These are phyloP conservation scores for Paracanthobrama guichenoti DNA, from an alignment of 2,113 vertebrate genomes.

Conservation along the genomic window DNA sequence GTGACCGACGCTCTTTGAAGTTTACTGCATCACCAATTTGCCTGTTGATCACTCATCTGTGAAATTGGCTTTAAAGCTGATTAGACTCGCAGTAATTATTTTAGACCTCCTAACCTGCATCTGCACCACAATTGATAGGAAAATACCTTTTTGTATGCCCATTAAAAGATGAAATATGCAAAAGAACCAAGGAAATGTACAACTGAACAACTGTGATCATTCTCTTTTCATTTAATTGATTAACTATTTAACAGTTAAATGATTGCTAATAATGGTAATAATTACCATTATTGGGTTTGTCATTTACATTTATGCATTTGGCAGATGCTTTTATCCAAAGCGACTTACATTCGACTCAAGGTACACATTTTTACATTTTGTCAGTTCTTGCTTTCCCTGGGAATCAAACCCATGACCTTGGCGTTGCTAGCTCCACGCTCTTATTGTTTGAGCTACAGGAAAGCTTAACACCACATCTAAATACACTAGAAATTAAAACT, in stretches of 20 bases:
- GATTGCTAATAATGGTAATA: neutral
- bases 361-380: too few species aligned
- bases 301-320: too few species aligned
- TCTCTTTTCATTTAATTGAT: neutral
- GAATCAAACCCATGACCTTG: too few species aligned
- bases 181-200: neutral
- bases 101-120: neutral
- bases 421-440: too few species aligned
- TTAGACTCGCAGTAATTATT: conserved; percentile 17
- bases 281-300: neutral
- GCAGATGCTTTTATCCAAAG: too few species aligned
- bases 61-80: conserved; percentile 18
- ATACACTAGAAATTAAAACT: neutral
- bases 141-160: neutral
- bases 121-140: neutral
- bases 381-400: too few species aligned
- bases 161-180: neutral
- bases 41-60: conserved; percentile 10
- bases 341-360: too few species aligned
- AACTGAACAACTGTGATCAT: neutral
- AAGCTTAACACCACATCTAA: too few species aligned
- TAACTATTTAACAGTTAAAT: neutral
- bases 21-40: neutral
- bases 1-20: neutral
- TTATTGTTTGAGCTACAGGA: too few species aligned